A percentile compares a stretch with the other conserved stretches of the same genome.
phyloP scores from a whole-genome alignment of 1,140 invertebrate genomes.

The Tetraneura akinire region DNA sequence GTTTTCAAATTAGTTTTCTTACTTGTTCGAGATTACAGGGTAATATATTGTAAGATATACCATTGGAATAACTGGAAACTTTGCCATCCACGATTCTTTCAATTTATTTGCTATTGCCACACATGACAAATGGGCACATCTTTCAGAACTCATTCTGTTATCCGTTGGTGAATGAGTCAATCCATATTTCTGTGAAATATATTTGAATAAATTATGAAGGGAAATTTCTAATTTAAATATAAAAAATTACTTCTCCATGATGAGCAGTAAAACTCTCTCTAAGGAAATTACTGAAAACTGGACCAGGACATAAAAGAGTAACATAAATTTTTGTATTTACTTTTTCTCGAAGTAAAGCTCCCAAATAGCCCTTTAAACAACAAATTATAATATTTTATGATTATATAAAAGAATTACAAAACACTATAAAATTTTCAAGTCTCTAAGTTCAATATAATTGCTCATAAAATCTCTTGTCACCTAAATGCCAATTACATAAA shows the following conservation, averaged over 20 bases:
- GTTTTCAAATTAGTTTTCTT: constrained; percentile 55
- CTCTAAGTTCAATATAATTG: no score
- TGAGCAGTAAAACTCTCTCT: constrained; percentile 70
- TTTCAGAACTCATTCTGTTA: constrained; percentile 68
- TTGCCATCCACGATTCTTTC: constrained; percentile 74
- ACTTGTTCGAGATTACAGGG: constrained; percentile 66
- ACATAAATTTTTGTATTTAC: constrained; percentile 64
- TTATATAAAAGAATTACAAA: no score
- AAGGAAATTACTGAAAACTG: constrained; percentile 74
- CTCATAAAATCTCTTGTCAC: no score
- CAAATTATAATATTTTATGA: no score
- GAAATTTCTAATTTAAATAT: constrained; percentile 15
- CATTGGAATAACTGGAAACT: constrained; percentile 67
- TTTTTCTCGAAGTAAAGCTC: constrained; percentile 68
- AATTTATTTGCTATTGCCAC: constrained; percentile 77
- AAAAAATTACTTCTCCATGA: constrained; percentile 62
- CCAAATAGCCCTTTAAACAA: constrained; percentile 71
- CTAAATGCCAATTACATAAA: no score
- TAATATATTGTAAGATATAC: constrained; percentile 69
- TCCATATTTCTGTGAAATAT: constrained; percentile 63
- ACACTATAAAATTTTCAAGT: no score
- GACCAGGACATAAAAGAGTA: constrained; percentile 76
- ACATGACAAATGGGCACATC: constrained; percentile 74
- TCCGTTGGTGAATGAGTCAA: constrained; percentile 61
- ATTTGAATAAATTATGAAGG: neutral